These are phyloP conservation scores for Spheniscus humboldti DNA, from an alignment of 2,797 vertebrate species.

Conservation along the genomic window DNA sequence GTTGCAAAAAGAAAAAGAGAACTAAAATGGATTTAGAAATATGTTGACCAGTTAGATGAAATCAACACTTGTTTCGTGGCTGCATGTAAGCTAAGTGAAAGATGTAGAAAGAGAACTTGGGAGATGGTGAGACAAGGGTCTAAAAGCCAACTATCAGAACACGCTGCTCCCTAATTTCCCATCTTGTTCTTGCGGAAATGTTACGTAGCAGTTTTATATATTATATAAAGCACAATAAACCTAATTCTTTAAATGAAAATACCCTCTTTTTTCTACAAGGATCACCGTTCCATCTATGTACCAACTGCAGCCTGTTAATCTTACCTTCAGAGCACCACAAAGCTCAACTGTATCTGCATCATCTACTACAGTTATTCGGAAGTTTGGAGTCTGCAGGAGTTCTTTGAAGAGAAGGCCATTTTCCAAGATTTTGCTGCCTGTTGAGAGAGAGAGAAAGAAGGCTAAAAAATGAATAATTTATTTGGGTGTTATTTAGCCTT, in stretches of 20 bases:
- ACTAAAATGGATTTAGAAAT: not conserved
- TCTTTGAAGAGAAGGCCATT: conserved; percentile 91
- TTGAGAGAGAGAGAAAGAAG: not conserved
- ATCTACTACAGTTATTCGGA: conserved; percentile 88
- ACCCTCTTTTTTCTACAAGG: not conserved
- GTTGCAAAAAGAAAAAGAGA: not conserved
- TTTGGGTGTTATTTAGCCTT: not conserved
- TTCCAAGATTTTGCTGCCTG: conserved; percentile 85
- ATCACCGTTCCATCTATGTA: not conserved
- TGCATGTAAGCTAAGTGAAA: not conserved
- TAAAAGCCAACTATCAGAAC: not conserved
- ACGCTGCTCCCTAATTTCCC: not conserved
- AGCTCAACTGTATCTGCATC: conserved; percentile 92
- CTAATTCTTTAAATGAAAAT: not conserved
- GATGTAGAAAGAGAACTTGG: not conserved
- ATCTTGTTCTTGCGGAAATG: not conserved
- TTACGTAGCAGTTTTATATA: not conserved
- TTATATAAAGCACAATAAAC: not conserved
- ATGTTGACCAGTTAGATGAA: not conserved
- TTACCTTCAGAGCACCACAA: conserved; percentile 91
- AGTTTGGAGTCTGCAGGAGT: conserved; percentile 90
- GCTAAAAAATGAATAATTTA: not conserved
- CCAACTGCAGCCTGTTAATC: not conserved
- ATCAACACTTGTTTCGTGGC: not conserved
- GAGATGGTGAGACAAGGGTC: not conserved